Percentiles rank a stretch among this genome's conserved stretches.
Conservation (phyloP, 2,797 vertebrate genomes). For the Phataginus tetradactyla region DNA sequence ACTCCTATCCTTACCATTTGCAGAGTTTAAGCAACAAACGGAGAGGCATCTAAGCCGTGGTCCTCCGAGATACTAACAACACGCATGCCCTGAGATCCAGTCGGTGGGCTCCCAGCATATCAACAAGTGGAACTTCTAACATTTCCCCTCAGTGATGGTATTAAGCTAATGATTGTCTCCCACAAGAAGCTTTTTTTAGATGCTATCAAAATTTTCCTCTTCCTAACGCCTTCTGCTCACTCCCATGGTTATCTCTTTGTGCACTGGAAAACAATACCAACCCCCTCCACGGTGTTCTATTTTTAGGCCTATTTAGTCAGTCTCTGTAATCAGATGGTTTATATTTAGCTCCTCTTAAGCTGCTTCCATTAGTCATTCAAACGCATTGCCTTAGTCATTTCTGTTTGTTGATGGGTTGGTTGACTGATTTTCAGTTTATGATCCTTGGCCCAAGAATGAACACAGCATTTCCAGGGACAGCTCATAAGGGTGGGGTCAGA, state of each 20-base stretch:
- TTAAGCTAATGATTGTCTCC: constrained; percentile 29
- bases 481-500: background rate
- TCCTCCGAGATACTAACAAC: background rate
- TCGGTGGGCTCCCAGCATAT: background rate
- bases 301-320: constrained; percentile 57
- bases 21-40: background rate
- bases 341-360: constrained; percentile 67
- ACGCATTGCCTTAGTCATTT: constrained; percentile 60
- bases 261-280: background rate
- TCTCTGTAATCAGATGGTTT: constrained; percentile 42
- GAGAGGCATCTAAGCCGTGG: background rate
- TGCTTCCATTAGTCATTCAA: constrained; percentile 70
- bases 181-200: constrained; percentile 44
- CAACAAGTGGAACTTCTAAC: background rate
- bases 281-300: constrained; percentile 33
- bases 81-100: background rate
- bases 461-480: background rate
- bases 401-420: background rate
- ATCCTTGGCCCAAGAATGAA: constrained; percentile 19
- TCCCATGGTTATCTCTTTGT: constrained; percentile 37
- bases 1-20: background rate
- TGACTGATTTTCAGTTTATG: constrained; percentile 55
- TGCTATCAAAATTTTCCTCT: constrained; percentile 62
- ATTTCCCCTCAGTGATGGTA: background rate
- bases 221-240: constrained; percentile 16